Percentiles rank a stretch among this genome's conserved stretches.
phyloP scores from a whole-genome alignment of 1,140 invertebrate species.

The Aleiodes sp. region DNA sequence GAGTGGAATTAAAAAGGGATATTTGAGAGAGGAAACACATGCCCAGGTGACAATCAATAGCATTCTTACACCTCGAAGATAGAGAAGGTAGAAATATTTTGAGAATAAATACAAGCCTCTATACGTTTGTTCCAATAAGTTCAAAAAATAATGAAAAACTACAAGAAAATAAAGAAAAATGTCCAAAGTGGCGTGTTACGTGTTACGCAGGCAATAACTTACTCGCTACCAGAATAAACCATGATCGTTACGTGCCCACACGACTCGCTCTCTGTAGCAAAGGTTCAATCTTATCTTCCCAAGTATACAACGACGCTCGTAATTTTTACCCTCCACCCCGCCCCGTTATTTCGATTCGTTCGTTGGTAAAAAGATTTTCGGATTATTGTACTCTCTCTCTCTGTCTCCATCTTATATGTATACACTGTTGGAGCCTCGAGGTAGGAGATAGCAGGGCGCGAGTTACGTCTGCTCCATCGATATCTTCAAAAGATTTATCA shows the following conservation, averaged over 20 bases:
- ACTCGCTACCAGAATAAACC: conserved; percentile 37
- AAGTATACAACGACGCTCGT: conserved; percentile 25
- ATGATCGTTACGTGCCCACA: conserved; percentile 36
- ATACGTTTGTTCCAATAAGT: neutral
- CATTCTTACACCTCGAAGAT: too few species aligned
- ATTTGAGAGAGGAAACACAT: too few species aligned
- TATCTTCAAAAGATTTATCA: conserved; percentile 20
- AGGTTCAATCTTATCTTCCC: conserved; percentile 35
- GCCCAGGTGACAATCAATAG: too few species aligned
- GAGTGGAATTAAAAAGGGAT: too few species aligned
- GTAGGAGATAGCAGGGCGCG: conserved; percentile 25
- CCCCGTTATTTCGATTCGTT: conserved; percentile 22
- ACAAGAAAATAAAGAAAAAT: conserved; percentile 18
- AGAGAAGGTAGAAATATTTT: too few species aligned
- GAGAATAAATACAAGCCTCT: too few species aligned
- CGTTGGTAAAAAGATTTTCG: conserved; percentile 27
- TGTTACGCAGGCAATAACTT: conserved; percentile 34
- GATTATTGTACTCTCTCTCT: conserved; percentile 16
- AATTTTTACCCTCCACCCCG: conserved; percentile 10
- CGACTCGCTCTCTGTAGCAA: conserved; percentile 26
- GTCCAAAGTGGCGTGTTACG: conserved; percentile 28
- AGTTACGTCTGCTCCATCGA: conserved; percentile 30
- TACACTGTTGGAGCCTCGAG: neutral
- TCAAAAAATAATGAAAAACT: conserved; percentile 4
- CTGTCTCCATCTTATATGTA: neutral